Percentiles rank a stretch among this genome's conserved stretches.
phyloP scores from a whole-genome alignment of 1,140 invertebrate genomes.

The Neodiprion pinetum region DNA sequence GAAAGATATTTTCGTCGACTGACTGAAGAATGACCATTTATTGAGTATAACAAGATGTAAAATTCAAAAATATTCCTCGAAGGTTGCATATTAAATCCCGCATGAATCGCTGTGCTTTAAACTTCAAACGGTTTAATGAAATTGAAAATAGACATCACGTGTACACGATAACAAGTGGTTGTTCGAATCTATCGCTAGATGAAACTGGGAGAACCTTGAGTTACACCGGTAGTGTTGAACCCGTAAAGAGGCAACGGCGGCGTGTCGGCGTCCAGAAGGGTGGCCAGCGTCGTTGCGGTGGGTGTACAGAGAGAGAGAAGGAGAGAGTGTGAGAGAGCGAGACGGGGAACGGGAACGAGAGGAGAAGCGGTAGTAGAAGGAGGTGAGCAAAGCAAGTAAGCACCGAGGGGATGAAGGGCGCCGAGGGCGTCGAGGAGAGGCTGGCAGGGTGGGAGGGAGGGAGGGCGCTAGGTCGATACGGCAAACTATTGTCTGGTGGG shows the following conservation, averaged over 20 bases:
- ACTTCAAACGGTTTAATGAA: no score
- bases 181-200: background rate
- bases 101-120: no score
- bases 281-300: no score
- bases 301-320: background rate
- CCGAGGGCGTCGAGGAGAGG: background rate
- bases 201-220: background rate
- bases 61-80: background rate
- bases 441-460: conserved; percentile 11
- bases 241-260: background rate
- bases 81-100: background rate
- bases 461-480: conserved; percentile 50
- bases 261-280: background rate
- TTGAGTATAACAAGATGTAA: background rate
- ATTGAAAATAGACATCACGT: no score
- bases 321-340: background rate
- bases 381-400: conserved; percentile 5
- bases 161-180: background rate
- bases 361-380: background rate
- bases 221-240: background rate
- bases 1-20: background rate
- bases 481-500: conserved; percentile 54
- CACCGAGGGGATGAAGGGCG: background rate
- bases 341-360: background rate
- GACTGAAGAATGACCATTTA: background rate